These are phyloP conservation scores for Ochropacha duplaris DNA, from an alignment of 2,888 invertebrate species.

Conservation along the genomic window DNA sequence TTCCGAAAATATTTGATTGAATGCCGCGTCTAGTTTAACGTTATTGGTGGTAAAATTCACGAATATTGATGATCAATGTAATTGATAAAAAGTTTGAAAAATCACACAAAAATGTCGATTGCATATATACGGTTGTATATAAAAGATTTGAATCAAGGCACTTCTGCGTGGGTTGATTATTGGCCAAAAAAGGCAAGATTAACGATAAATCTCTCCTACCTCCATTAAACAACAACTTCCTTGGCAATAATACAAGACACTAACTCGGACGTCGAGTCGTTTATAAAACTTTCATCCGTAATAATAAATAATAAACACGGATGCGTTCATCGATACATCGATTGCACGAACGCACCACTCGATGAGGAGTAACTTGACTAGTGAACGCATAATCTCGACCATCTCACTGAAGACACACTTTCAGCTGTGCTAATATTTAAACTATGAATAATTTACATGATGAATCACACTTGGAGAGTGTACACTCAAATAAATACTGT, in stretches of 20 bases:
- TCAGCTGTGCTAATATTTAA: slow-evolving; percentile 18
- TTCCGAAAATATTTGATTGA: too few relatives aligned
- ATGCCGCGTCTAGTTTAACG: too few relatives aligned
- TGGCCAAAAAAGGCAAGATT: too few relatives aligned
- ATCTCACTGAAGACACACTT: slow-evolving; percentile 6
- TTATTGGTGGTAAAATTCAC: too few relatives aligned
- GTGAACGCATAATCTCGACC: neutral
- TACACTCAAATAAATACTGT: neutral
- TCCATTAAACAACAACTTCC: neutral
- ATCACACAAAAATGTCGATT: too few relatives aligned
- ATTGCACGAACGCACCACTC: neutral
- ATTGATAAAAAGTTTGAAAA: too few relatives aligned
- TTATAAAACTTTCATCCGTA: neutral
- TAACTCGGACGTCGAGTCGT: neutral
- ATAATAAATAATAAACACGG: neutral
- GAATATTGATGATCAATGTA: too few relatives aligned
- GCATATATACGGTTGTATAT: too few relatives aligned
- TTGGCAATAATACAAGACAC: neutral
- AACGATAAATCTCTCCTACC: neutral
- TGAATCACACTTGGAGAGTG: slow-evolving; percentile 7
- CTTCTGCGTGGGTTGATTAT: too few relatives aligned
- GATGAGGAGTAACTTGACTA: neutral
- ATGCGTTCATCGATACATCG: slow-evolving; percentile 20
- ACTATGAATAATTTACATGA: slow-evolving; percentile 28
- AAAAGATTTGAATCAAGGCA: too few relatives aligned